Percentiles rank a stretch among this genome's conserved stretches.
Evolutionary conservation across 2,888 invertebrate genomes (phyloP).

Genomic region (Elegia similella): DNA sequence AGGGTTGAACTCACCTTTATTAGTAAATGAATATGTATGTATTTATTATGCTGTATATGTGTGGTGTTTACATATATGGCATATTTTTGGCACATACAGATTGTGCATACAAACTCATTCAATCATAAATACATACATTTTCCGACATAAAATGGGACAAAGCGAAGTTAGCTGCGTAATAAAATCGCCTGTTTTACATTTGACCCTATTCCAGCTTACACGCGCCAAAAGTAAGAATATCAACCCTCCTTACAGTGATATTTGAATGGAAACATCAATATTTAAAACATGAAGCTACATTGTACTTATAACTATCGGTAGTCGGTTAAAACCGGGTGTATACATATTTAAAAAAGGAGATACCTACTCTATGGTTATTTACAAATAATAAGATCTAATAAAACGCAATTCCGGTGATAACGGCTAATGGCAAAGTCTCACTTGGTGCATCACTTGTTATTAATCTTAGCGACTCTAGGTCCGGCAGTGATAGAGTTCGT

Average conservation of each 20-base stretch:
- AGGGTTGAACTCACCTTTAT: not conserved
- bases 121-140: too few species aligned
- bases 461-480: not conserved
- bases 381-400: slow-evolving; percentile 1
- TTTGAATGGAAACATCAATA: not conserved
- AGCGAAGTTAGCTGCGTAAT: too few species aligned
- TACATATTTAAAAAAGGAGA: not conserved
- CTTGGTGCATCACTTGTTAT: not conserved
- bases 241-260: not conserved
- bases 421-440: not conserved
- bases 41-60: not conserved
- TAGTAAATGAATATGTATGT: not conserved
- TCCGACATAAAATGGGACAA: too few species aligned
- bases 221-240: not conserved
- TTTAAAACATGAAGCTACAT: slow-evolving; percentile 3
- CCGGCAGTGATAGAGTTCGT: not conserved
- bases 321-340: not conserved
- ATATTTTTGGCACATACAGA: not conserved
- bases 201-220: not conserved
- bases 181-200: too few species aligned
- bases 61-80: not conserved
- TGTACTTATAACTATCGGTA: slow-evolving; percentile 6
- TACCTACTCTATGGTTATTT: slow-evolving; percentile 1
- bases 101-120: not conserved
- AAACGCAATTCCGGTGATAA: not conserved